Percentiles rank a stretch among this genome's conserved stretches.
Evolutionary conservation across 92 coral and sea anemone species (phyloP).

Genomic region (Epizoanthus illoricatus): DNA sequence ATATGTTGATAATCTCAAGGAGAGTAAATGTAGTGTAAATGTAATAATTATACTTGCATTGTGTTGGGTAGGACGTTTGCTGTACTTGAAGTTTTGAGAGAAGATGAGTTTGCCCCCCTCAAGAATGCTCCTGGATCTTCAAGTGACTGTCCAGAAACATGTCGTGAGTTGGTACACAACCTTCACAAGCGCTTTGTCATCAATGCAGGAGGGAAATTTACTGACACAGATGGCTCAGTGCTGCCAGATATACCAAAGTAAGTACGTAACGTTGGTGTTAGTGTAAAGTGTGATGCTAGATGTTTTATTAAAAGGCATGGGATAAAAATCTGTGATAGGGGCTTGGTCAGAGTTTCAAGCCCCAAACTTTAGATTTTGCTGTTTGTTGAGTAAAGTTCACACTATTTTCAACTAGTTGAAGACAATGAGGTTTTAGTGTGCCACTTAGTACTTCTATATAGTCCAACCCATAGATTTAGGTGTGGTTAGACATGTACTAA

Average conservation of each 20-base stretch:
- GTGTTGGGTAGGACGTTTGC: constrained; percentile 76
- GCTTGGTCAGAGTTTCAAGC: too few species aligned
- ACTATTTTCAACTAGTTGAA: too few species aligned
- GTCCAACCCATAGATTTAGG: background rate
- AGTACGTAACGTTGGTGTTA: background rate
- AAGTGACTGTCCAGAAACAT: constrained; percentile 86
- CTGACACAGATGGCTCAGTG: constrained; percentile 63
- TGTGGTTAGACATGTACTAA: background rate
- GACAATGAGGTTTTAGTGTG: too few species aligned
- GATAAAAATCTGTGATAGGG: too few species aligned
- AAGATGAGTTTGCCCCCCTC: constrained; percentile 91
- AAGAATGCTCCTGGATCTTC: constrained; percentile 81
- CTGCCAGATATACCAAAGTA: constrained; percentile 53
- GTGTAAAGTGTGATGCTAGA: too few species aligned
- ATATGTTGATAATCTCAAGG: too few species aligned
- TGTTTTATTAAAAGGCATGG: too few species aligned
- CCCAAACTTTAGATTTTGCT: too few species aligned
- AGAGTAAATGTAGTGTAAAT: too few species aligned
- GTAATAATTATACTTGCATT: background rate
- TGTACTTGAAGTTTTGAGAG: constrained; percentile 83
- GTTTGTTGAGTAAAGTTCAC: too few species aligned
- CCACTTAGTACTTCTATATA: too few species aligned
- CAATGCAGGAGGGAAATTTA: constrained; percentile 87
- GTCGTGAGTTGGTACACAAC: constrained; percentile 58
- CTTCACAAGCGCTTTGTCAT: constrained; percentile 74